Evolutionary conservation across 1,140 invertebrate species (phyloP), one percentile per base, ranked within the genome.

Genomic region (Mylabris phalerata): DNA sequence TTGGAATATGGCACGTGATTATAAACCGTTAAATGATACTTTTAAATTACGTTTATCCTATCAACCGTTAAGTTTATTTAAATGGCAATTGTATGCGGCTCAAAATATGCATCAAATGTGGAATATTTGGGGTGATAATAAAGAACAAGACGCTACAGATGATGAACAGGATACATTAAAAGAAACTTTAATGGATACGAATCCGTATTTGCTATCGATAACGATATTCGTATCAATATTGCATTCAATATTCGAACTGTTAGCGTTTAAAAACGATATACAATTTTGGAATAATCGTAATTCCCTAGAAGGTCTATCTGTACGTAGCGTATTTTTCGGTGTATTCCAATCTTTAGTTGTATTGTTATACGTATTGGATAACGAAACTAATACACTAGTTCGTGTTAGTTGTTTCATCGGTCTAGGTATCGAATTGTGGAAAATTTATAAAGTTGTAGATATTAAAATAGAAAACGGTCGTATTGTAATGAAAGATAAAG

Each of bases 201-300:
- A 95, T 73, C 93, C 95, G 0, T 96, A 97, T 73, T 79, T 99
- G 24, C 76, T 99, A 10, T 95, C 80, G 38, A 72, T 98, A 41
- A 99, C 98, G 9, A 85, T 98, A 54, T 79, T 86, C 56, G 88
- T 99, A 0, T 98, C 97, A 3, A 83, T 99, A 38, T 78, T 99
- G 3, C 98, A 99, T 77, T 98, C 92, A 64, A 84, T 99, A 46
- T 98, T 99, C 79, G 98, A 99, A 75, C 86, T 99, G 67, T 79
- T 99, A 32, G 97, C 98, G 50, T 99, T 99, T 75, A 99, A 99
- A 80, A 99, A 99, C 81, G 95, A 99, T 77, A 99, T 99, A 70
- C 97, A 99, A 78, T 99, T 99, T 73, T 99, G 98, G 98, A 95
- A 95, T 61, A 96, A 97, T 69, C 82, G 96, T 40, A 93, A 98